Evolutionary conservation across 2,113 vertebrate genomes (phyloP).

Genomic region (Megaleporinus macrocephalus): DNA sequence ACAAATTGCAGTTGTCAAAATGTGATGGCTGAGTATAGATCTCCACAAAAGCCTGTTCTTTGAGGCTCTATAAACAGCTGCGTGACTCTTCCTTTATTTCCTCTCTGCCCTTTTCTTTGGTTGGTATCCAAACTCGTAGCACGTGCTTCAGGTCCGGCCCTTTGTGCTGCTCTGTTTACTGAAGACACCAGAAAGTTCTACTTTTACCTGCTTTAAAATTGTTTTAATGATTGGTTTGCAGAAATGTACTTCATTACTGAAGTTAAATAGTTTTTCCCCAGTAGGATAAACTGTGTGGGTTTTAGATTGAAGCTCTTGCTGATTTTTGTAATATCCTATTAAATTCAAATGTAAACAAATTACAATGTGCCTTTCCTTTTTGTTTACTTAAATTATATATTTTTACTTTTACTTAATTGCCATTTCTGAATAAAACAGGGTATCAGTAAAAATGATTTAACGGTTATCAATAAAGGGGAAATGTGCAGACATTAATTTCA

Average conservation of each 20-base stretch:
- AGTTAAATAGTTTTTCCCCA: too few species aligned
- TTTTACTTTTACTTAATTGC: too few species aligned
- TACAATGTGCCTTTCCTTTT: too few species aligned
- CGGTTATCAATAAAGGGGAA: too few species aligned
- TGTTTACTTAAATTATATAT: too few species aligned
- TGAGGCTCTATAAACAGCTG: conserved; percentile 15
- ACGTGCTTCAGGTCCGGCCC: neutral
- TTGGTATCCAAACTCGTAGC: neutral
- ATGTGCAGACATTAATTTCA: too few species aligned
- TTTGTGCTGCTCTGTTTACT: neutral
- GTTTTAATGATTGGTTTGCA: too few species aligned
- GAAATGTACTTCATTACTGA: too few species aligned
- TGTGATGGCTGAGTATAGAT: conserved; percentile 18
- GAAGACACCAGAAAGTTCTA: neutral
- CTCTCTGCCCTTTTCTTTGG: neutral
- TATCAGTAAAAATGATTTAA: too few species aligned
- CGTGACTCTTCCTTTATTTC: neutral
- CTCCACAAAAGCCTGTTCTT: conserved; percentile 27
- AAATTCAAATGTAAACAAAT: too few species aligned
- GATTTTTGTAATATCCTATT: neutral
- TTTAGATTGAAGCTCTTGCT: neutral
- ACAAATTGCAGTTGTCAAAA: conserved; percentile 47
- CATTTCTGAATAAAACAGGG: too few species aligned
- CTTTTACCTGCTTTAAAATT: neutral
- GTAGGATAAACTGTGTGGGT: too few species aligned